phyloP scores from a whole-genome alignment of 1,140 invertebrate species.

The Brachionus rubens region DNA sequence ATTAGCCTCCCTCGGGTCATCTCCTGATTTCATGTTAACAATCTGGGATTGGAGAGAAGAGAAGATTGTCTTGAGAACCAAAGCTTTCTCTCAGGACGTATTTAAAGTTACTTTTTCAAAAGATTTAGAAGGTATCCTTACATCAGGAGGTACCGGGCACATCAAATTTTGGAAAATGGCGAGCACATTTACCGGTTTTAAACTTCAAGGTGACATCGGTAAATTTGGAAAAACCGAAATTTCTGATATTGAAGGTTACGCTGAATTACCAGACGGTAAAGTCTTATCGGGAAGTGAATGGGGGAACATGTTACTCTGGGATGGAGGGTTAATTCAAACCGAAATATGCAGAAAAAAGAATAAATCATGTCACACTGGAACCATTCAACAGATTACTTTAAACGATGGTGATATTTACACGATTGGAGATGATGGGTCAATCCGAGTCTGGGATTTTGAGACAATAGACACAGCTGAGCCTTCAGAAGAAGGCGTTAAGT shows the following conservation, averaged over 20 bases:
- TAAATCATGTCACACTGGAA: slow-evolving; percentile 69
- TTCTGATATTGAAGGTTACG: slow-evolving; percentile 77
- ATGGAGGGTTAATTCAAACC: slow-evolving; percentile 77
- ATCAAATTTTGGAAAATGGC: slow-evolving; percentile 91
- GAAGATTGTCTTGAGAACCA: slow-evolving; percentile 70
- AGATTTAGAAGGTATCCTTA: slow-evolving; percentile 71
- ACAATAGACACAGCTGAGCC: slow-evolving; percentile 76
- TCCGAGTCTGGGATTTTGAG: slow-evolving; percentile 79
- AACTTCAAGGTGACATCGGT: slow-evolving; percentile 77
- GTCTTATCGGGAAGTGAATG: slow-evolving; percentile 78
- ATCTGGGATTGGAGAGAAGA: slow-evolving; percentile 80
- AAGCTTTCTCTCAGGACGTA: slow-evolving; percentile 73
- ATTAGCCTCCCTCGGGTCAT: slow-evolving; percentile 75
- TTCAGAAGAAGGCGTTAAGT: slow-evolving; percentile 71
- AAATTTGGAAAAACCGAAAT: slow-evolving; percentile 85
- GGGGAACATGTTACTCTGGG: slow-evolving; percentile 85
- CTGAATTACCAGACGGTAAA: slow-evolving; percentile 80
- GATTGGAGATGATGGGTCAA: slow-evolving; percentile 73
- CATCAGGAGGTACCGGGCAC: slow-evolving; percentile 72
- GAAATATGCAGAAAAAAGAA: slow-evolving; percentile 70
- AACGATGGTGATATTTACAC: slow-evolving; percentile 66
- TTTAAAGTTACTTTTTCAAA: slow-evolving; percentile 75
- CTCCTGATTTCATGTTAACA: slow-evolving; percentile 79
- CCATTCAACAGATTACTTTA: slow-evolving; percentile 72
- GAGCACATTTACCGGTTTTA: slow-evolving; percentile 80